Evolutionary conservation across 2,797 vertebrate species (phyloP).

Genomic region (Dipus sagitta): DNA sequence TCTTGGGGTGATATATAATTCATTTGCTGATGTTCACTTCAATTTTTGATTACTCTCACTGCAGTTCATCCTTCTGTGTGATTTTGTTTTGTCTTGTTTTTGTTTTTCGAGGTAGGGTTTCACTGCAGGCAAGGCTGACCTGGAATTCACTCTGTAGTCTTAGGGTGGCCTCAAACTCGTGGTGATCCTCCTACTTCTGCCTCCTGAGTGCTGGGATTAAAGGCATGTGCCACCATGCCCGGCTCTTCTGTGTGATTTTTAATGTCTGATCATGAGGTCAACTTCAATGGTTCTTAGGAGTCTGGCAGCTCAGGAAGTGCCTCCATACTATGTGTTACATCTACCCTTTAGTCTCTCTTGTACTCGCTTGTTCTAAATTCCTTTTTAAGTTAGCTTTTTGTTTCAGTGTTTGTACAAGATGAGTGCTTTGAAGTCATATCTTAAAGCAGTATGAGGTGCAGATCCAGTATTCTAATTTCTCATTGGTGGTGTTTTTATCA

Average conservation of each 20-base stretch:
- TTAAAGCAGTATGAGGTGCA: neutral
- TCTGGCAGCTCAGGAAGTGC: neutral
- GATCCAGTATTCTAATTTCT: neutral
- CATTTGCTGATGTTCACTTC: constrained; percentile 19
- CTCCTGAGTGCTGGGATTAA: too few relatives aligned
- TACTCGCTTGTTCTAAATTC: neutral
- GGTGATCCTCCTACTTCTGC: too few relatives aligned
- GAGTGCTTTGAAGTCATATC: neutral
- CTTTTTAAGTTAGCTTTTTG: neutral
- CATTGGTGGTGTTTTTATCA: neutral
- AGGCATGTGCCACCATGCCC: too few relatives aligned
- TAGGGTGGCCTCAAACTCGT: too few relatives aligned
- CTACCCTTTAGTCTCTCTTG: neutral
- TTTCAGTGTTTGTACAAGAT: neutral
- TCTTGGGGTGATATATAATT: constrained; percentile 5
- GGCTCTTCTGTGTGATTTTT: neutral
- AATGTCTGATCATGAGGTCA: neutral
- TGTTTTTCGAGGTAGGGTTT: too few relatives aligned
- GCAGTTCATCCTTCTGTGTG: neutral
- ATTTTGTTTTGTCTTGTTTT: neutral
- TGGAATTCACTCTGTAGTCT: too few relatives aligned
- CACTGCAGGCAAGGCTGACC: too few relatives aligned
- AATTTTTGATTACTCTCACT: neutral
- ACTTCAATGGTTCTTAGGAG: neutral
- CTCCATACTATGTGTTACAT: neutral